Evolutionary conservation across 30 jellyfish, hydroid and myxozoan genomes (phyloP), one percentile per base, ranked within the genome.

Genomic region (Aurelia coerulea): DNA sequence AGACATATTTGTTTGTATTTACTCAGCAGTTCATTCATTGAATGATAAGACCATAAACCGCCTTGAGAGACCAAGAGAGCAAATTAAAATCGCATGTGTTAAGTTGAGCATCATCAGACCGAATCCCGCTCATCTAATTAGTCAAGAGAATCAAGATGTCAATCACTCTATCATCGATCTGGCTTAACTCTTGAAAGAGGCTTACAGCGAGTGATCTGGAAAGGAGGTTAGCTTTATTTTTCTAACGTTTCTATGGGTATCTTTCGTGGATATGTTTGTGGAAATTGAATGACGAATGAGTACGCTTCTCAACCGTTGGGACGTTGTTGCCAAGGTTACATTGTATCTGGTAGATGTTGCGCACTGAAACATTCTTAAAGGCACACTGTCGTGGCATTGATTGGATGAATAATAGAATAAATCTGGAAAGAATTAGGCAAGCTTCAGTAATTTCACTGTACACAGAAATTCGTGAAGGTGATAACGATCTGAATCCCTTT

Each of bases 71-170:
- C 78, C 89, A 73, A 83, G 84, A 70, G 67, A 71, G 86, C 83
- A 84, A 67, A 73, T 73, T 66, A 73, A 81, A 81, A 81, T 81
- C 84, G 63, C 91, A 69, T 81, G 91, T 79, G 84, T 34, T 79
- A 42, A 52, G 59, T 41, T 23, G 64, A n/a, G 91, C 67, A 34
- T 39, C 59, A 81, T 81, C 83, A 81, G 56, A 52, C 91, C 34
- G 78, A 81, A 67, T 68, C 84, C 76, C 9, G 69, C 41, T 83
- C 59, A 81, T 81, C 91, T 83, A 81, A 81, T 81, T 83, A 68
- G 74, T 65, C n/a, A 56, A 4, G 84, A 68, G 69, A 32, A 81
- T 23, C 34, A 60, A 16, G 14, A 69, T 81, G 91, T 81, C 91
- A 81, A 81, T 81, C 91, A 68, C 71, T 65, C 54, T 68, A 65